phyloP scores from a whole-genome alignment of 1,140 invertebrate genomes.

The Pachypeltis micranthus region DNA sequence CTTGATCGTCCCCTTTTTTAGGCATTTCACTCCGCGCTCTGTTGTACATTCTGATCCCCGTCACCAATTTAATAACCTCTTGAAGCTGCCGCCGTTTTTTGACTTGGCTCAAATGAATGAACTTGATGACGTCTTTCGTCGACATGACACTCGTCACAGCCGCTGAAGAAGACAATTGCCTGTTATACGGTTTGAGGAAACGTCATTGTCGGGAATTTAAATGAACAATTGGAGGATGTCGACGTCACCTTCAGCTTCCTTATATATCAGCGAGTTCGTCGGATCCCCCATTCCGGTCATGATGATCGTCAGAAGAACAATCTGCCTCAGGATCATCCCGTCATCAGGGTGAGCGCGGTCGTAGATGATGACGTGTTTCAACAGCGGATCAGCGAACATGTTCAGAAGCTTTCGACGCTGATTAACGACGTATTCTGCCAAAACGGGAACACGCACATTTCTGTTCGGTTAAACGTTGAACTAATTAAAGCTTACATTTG shows the following conservation, averaged over 20 bases:
- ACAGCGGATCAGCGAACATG: not conserved
- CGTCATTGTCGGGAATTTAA: too few relatives aligned
- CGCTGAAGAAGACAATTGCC: too few relatives aligned
- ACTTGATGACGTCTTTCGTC: not conserved
- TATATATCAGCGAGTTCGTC: not conserved
- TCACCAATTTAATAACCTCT: not conserved
- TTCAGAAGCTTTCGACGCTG: not conserved
- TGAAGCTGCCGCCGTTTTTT: not conserved
- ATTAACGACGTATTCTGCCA: not conserved
- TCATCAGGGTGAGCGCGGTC: not conserved
- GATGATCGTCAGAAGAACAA: not conserved
- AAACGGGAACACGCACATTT: not conserved
- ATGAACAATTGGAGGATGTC: too few relatives aligned
- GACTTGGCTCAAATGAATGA: not conserved
- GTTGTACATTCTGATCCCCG: constrained; percentile 1
- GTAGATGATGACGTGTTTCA: not conserved
- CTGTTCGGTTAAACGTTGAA: too few relatives aligned
- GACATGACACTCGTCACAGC: constrained; percentile 2
- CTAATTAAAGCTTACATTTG: too few relatives aligned
- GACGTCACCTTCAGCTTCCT: constrained; percentile 3
- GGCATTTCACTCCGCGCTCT: not conserved
- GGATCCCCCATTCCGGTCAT: constrained; percentile 3
- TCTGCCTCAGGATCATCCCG: not conserved
- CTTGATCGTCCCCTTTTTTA: not conserved
- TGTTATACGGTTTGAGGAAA: too few relatives aligned